phyloP scores from a whole-genome alignment of 2,888 invertebrate genomes.

The Steromphala cineraria region DNA sequence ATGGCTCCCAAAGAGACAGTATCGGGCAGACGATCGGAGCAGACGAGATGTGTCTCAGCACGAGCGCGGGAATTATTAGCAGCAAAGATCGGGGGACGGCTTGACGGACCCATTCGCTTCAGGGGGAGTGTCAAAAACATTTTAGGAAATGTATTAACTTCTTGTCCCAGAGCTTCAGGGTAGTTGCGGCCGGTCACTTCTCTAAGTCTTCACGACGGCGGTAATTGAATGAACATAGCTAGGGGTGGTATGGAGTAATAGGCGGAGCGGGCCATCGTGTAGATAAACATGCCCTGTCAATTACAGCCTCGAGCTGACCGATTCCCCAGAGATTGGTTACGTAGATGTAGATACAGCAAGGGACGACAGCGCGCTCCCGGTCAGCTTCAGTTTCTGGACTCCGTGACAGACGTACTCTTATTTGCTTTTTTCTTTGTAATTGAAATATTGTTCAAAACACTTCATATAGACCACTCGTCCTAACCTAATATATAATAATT shows the following conservation, averaged over 20 bases:
- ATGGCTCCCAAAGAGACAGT: conserved; percentile 8
- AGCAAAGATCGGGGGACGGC: conserved; percentile 1
- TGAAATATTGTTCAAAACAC: too few relatives aligned
- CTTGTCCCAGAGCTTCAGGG: not conserved
- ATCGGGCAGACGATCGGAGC: conserved; percentile 2
- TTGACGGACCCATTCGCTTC: not conserved
- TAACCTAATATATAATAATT: too few relatives aligned
- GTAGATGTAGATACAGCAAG: not conserved
- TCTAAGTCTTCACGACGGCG: not conserved
- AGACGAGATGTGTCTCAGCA: conserved; percentile 2
- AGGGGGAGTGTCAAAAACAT: conserved; percentile 6
- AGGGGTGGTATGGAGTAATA: not conserved
- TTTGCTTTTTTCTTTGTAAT: too few relatives aligned
- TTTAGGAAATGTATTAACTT: not conserved
- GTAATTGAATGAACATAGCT: conserved; percentile 10
- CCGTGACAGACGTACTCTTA: too few relatives aligned
- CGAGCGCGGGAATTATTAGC: not conserved
- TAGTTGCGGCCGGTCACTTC: not conserved
- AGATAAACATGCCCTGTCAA: conserved; percentile 2
- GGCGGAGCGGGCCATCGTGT: not conserved
- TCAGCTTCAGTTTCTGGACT: too few relatives aligned
- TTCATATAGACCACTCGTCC: too few relatives aligned
- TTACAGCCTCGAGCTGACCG: not conserved
- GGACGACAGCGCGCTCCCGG: too few relatives aligned
- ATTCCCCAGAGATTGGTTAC: not conserved